Base-by-base conservation (phyloP, 1,140 invertebrate genomes). In the Vanessa atalanta region DNA sequence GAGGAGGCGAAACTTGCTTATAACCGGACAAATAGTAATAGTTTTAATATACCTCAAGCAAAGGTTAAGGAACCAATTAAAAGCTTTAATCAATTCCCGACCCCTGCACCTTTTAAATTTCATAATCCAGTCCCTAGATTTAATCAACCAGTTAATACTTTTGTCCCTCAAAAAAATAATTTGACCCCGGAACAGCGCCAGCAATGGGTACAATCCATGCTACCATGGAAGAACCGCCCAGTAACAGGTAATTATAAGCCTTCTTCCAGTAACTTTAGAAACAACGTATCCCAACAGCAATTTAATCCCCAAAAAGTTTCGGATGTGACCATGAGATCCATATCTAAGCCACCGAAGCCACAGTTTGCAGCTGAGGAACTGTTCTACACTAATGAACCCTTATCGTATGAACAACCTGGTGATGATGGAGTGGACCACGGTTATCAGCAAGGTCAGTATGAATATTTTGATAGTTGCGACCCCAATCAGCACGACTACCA, bases 401-500 rank as follows among this genome's bases (percentile, higher is more conserved):
- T 11, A 51, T 51, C 50, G 50, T 51, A 51, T 51, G 50, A 51
- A 51, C 50, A 51, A 51, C 50, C 50, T 15, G 50, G 14, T 51
- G 50, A 51, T 51, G 50, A 51, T 51, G 50, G 50, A 51, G 50
- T 51, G 50, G 50, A 51, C 50, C 50, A 51, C 50, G 50, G 50
- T 51, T 51, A 60, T 26, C 26, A 60, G 20, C 57, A 60, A 60
- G 57, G 57, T 60, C 8, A 60, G 57, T 60, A 60, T 60, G 57
- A 60, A 60, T 26, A 60, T 60, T 12, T 60, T 60, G 26, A 60
- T 60, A 23, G 20, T 26, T 51, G 50, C n/a, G 50, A 51, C 50
- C 50, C 50, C 15, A 51, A 51, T 15, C 50, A 51, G 50, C 50
- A 51, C 50, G 50, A 51, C 50, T 51, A 51, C 15, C 50, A 51